phyloP scores from a whole-genome alignment of 1,140 invertebrate species.

The Zeugodacus cucurbitae region DNA sequence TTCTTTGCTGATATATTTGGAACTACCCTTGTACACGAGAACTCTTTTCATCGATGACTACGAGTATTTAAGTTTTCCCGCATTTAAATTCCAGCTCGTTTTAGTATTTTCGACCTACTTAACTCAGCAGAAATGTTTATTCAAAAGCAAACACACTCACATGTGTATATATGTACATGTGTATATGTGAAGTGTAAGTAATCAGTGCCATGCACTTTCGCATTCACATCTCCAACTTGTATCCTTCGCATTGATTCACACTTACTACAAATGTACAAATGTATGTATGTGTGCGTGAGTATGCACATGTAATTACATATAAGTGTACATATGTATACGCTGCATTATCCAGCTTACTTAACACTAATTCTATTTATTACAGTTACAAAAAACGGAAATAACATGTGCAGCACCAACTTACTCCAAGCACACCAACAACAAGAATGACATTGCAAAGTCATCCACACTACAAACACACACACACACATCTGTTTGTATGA shows the following conservation, averaged over 20 bases:
- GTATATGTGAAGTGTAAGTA: no score
- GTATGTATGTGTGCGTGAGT: neutral
- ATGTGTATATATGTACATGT: neutral
- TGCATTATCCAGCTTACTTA: constrained; percentile 19
- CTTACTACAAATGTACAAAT: neutral
- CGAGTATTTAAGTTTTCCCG: no score
- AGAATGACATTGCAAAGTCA: neutral
- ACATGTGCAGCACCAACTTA: neutral
- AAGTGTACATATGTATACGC: neutral
- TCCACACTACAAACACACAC: no score
- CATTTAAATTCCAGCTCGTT: neutral
- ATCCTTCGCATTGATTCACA: neutral
- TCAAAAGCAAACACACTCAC: neutral
- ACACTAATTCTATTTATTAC: constrained; percentile 31
- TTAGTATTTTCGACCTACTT: neutral
- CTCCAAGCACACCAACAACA: neutral
- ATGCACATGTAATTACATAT: neutral
- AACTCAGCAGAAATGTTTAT: neutral
- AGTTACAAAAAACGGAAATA: constrained; percentile 9
- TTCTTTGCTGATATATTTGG: no score
- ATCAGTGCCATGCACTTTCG: no score
- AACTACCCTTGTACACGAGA: no score
- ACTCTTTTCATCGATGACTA: no score
- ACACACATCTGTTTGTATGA: neutral
- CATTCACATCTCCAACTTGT: no score